phyloP scores from a whole-genome alignment of 2,113 vertebrate genomes.

The Dipodomys stephensi region DNA sequence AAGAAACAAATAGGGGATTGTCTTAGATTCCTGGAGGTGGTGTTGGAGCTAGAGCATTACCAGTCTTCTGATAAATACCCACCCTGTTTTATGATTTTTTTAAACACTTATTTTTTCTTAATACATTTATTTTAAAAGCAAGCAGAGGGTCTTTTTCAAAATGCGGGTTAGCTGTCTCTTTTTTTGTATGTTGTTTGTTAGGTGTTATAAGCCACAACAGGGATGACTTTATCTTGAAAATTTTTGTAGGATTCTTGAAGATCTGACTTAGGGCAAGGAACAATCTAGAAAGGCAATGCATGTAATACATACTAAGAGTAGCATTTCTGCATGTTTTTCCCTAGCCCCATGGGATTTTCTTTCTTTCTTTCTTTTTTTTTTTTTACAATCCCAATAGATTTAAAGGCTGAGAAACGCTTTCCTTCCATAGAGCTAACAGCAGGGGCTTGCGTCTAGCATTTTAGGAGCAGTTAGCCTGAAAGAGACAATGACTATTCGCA shows the following conservation, averaged over 20 bases:
- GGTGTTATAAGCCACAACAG: background rate
- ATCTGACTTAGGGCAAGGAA: constrained; percentile 21
- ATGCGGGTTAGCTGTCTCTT: background rate
- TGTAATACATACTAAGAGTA: background rate
- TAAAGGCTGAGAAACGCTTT: background rate
- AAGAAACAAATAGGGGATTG: constrained; percentile 12
- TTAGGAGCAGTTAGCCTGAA: background rate
- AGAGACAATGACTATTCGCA: background rate
- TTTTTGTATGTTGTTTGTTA: background rate
- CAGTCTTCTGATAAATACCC: background rate
- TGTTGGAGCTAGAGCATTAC: background rate
- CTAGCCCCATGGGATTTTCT: background rate
- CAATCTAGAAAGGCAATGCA: background rate
- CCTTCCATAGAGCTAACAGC: background rate
- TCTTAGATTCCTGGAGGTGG: background rate
- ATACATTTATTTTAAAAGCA: background rate
- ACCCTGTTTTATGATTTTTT: background rate
- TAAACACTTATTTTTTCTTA: too few relatives aligned
- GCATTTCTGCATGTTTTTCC: background rate
- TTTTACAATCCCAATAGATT: background rate
- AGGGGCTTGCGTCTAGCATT: background rate
- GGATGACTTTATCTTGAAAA: constrained; percentile 34
- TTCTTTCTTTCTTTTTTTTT: background rate
- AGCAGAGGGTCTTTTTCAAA: background rate
- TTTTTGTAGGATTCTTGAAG: constrained; percentile 49